Evolutionary conservation across 2,888 invertebrate species (phyloP).

Genomic region (Oxystoma pomonae): DNA sequence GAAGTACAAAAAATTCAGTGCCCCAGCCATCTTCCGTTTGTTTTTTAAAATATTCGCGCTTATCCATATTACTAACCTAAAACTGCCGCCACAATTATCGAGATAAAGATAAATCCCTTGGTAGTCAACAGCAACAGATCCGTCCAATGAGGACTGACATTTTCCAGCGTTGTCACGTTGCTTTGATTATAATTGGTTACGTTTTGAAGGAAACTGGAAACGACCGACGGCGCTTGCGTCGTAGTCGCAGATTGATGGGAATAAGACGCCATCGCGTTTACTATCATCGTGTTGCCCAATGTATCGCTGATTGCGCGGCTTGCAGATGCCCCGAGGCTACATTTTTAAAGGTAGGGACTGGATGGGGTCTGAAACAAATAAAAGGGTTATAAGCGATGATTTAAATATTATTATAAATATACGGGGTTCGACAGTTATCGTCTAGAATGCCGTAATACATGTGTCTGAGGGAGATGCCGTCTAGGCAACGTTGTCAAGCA

Average conservation of each 20-base stretch:
- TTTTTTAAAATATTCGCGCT: conserved; percentile 63
- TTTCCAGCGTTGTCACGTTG: conserved; percentile 42
- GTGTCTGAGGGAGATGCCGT: too few relatives aligned
- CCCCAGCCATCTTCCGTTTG: too few relatives aligned
- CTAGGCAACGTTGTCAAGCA: too few relatives aligned
- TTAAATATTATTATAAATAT: too few relatives aligned
- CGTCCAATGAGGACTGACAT: conserved; percentile 49
- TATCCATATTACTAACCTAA: conserved; percentile 59
- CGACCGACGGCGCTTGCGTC: conserved; percentile 37
- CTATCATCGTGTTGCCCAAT: conserved; percentile 43
- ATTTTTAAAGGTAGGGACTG: conserved; percentile 4
- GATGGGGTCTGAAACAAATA: too few relatives aligned
- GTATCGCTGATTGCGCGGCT: conserved; percentile 9
- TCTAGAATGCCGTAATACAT: too few relatives aligned
- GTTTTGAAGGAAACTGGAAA: conserved; percentile 36
- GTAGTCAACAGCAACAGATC: conserved; percentile 59
- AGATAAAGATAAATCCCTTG: conserved; percentile 76
- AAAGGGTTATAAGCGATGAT: too few relatives aligned
- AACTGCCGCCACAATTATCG: conserved; percentile 84
- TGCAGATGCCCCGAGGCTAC: conserved; percentile 4
- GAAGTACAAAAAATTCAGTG: too few relatives aligned
- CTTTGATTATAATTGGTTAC: conserved; percentile 34
- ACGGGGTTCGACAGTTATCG: too few relatives aligned
- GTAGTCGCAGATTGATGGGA: conserved; percentile 39
- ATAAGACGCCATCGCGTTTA: conserved; percentile 47